Base-by-base conservation (phyloP, 1,140 invertebrate species). In the Meloidogyne hapla region DNA sequence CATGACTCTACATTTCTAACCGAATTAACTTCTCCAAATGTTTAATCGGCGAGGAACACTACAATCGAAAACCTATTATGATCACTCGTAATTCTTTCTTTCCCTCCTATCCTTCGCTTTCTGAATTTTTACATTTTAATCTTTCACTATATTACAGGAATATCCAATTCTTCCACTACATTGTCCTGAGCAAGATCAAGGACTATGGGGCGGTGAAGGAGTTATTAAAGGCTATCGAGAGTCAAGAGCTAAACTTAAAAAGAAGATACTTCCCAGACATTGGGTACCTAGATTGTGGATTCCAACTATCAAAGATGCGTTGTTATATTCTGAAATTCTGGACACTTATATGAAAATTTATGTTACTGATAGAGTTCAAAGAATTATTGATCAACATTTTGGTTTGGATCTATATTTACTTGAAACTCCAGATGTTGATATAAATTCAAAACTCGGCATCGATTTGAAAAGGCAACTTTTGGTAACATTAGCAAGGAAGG, bases 171-270 rank as follows among this genome's bases (percentile, higher is more conserved):
- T 98, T 25, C 92, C 92, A 2, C 81, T 95, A 0, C 92, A 91
- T 86, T 93, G 94, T 2, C 89, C 91, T 70, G 93, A 98, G 89
- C 88, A 91, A 73, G 88, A 98, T 87, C 69, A 92, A 68, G 94
- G 95, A 26, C 90, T 99, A 69, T 98, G 94, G 95, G 96, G 94
- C 79, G 96, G 96, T 9, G 96, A 98, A 90, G 93, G 91, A n/a
- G 90, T 98, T 1, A 89, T 99, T 28, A 92, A 94, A 90, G 95
- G 95, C 45, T 95, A 93, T 84, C 89, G 91, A 23, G 82, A 93
- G 92, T 86, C 91, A 91, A 77, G 81, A 65, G 73, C 85, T 18
- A 85, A 73, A 64, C 77, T 71, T 1, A 81, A 78, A 48, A 86
- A 86, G 67, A 86, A 87, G 76, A 75, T 87, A 70, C 70, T 87